Percentiles rank a stretch among this genome's conserved stretches.
phyloP scores from a whole-genome alignment of 2,113 vertebrate genomes.

The Ophiodon elongatus region DNA sequence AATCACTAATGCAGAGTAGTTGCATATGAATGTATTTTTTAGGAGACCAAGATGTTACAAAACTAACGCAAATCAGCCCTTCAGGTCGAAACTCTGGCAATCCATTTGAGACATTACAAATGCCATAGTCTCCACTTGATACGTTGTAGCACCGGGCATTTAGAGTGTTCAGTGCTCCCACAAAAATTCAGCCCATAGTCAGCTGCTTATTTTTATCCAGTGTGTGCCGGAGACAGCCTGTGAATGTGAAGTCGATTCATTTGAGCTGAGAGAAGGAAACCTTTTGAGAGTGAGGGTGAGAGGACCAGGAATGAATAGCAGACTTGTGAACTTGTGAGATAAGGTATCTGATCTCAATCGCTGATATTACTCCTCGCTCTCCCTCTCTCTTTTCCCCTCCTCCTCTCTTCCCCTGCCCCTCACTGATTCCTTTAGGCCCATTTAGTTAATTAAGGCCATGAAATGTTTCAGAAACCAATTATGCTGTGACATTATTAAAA shows the following conservation, averaged over 20 bases:
- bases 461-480: constrained; percentile 84
- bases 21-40: neutral
- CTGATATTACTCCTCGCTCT: constrained; percentile 52
- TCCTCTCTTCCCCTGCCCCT: constrained; percentile 44
- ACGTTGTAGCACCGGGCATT: constrained; percentile 5
- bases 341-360: constrained; percentile 70
- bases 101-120: constrained; percentile 23
- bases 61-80: neutral
- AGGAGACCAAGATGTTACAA: neutral
- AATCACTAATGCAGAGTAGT: neutral
- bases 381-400: constrained; percentile 18
- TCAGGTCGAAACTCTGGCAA: neutral
- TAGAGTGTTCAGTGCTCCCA: constrained; percentile 3
- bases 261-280: constrained; percentile 60
- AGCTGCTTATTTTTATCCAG: constrained; percentile 37
- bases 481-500: constrained; percentile 82
- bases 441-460: constrained; percentile 84
- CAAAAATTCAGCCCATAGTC: constrained; percentile 9
- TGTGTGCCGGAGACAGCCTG: constrained; percentile 33
- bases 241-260: constrained; percentile 65
- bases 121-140: constrained; percentile 11
- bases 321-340: constrained; percentile 72
- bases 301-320: constrained; percentile 54
- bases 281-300: constrained; percentile 54
- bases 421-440: constrained; percentile 71